Evolutionary conservation across 2,797 vertebrate genomes (phyloP).

Genomic region (Eulemur rubriventer): DNA sequence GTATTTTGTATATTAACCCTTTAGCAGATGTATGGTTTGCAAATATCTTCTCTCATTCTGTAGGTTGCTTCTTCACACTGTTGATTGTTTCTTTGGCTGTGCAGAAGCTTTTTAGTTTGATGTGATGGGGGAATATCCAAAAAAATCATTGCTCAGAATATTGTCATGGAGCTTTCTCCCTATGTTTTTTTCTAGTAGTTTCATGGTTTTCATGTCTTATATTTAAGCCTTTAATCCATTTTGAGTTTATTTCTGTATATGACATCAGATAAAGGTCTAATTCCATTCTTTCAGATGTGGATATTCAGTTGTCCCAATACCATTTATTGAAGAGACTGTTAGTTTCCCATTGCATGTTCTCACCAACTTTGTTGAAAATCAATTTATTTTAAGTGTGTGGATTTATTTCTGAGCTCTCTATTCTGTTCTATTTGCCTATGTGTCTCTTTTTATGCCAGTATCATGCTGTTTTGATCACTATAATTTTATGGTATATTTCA

Average conservation of each 20-base stretch:
- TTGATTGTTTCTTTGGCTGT: not conserved
- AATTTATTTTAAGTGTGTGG: not conserved
- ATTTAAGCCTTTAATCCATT: not conserved
- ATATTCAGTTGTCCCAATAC: not conserved
- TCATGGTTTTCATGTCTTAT: not conserved
- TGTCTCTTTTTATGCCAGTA: not conserved
- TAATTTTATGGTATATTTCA: not conserved
- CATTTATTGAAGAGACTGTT: not conserved
- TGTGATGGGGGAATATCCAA: not conserved
- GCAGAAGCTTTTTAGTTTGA: not conserved
- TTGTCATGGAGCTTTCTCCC: not conserved
- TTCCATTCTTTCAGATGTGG: not conserved
- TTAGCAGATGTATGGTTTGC: not conserved
- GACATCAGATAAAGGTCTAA: not conserved
- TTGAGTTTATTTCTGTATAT: not conserved
- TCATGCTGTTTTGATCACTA: not conserved
- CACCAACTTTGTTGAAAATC: not conserved
- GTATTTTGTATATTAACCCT: not conserved
- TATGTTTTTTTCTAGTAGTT: not conserved
- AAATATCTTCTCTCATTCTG: not conserved
- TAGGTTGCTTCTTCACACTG: not conserved
- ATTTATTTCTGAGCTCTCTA: not conserved
- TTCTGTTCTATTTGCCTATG: not conserved
- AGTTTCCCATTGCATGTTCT: not conserved
- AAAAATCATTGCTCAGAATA: not conserved